Base-by-base conservation (phyloP, 1,140 invertebrate species). In the Drosophila simulans region DNA sequence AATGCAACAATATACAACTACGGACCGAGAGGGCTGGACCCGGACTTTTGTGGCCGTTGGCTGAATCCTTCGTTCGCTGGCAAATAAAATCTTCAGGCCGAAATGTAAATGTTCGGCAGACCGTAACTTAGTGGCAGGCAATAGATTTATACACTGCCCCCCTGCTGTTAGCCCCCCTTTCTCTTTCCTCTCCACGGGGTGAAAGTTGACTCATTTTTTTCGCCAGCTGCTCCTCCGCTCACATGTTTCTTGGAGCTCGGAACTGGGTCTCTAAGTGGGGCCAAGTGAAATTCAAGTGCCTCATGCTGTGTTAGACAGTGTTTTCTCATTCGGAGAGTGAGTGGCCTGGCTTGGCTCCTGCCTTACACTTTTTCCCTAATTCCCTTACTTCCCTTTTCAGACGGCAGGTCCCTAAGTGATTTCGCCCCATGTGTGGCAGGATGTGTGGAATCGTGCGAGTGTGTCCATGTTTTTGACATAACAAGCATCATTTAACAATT, bases 91-190 rank as follows among this genome's bases (percentile, higher is more conserved):
- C 72, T 65, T 58, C 59, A 76, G 77, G 71, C 68, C 85, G 68
- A 89, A 89, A 89, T 89, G 84, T 89, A 89, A 89, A 89, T 89
- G 84, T 89, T 83, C 85, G 84, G 85, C 84, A 84, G 84, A 89
- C 85, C 84, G 85, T 88, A 89, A 84, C 84, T 89, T 88, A 88
- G 84, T 89, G 84, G 84, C 85, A 90, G 85, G 84, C 85, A 84
- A 89, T 89, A 89, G 84, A 89, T 89, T 89, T 65, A 57, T 70
- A 77, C 58, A 55, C 65, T 64, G 69, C 69, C 69, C 56, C 35
- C 75, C 64, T 73, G 70, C 64, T 56, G 45, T 20, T 52, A 48
- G 57, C 46, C 59, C 53, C 46, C 35, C 12, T 39, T 39, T 13
- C 45, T 43, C 34, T 12, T 17, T 31, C 45, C 25, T 42, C 51